These are phyloP conservation scores for Heterotilapia buettikoferi DNA, from an alignment of 2,113 vertebrate genomes.

Conservation along the genomic window DNA sequence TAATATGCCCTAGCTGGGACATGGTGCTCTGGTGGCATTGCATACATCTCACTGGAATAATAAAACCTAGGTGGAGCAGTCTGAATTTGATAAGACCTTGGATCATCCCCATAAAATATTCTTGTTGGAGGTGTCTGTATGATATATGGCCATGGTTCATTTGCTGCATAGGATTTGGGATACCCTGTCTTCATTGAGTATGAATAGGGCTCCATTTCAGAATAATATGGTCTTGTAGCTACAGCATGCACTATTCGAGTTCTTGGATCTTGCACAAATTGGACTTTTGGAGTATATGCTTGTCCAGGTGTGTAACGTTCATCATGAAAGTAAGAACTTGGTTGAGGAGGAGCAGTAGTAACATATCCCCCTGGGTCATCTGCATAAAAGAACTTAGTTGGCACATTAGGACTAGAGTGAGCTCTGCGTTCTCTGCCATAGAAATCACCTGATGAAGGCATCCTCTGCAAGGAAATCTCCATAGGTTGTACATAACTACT, in stretches of 20 bases:
- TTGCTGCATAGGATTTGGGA: conserved; percentile 66
- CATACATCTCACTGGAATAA: conserved; percentile 79
- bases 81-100: conserved; percentile 77
- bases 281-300: conserved; percentile 70
- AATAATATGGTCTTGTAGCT: conserved; percentile 62
- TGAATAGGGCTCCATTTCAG: conserved; percentile 63
- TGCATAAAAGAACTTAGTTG: conserved; percentile 85
- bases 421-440: conserved; percentile 77
- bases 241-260: conserved; percentile 67
- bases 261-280: conserved; percentile 75
- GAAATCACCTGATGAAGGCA: conserved; percentile 77
- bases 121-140: conserved; percentile 76
- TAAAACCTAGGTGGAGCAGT: conserved; percentile 73
- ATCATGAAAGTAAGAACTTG: conserved; percentile 77
- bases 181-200: conserved; percentile 64
- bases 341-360: conserved; percentile 58
- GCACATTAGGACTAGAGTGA: conserved; percentile 77
- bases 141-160: conserved; percentile 76
- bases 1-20: conserved; percentile 74
- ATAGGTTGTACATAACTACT: conserved; percentile 71
- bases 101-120: conserved; percentile 74
- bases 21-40: conserved; percentile 82
- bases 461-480: conserved; percentile 73
- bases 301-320: conserved; percentile 71
- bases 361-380: conserved; percentile 79